A percentile compares a stretch with the other conserved stretches of the same genome.
These are phyloP conservation scores for Aricia agestis DNA, from an alignment of 1,140 invertebrate genomes.

Conservation along the genomic window DNA sequence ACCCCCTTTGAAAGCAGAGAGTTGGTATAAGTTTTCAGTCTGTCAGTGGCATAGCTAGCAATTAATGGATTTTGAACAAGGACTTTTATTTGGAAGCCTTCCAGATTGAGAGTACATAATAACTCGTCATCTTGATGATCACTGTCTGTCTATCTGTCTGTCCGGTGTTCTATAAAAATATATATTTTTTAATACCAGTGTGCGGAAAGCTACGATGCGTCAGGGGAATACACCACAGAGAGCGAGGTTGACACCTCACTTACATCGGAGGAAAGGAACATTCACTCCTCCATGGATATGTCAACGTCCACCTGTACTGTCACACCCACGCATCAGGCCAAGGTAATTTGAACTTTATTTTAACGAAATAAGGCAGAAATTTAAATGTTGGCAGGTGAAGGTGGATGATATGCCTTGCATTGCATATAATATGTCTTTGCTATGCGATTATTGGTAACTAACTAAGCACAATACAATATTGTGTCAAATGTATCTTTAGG, in stretches of 20 bases:
- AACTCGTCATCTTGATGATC: too few relatives aligned
- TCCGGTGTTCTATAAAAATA: too few relatives aligned
- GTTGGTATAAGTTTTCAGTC: too few relatives aligned
- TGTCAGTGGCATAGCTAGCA: too few relatives aligned
- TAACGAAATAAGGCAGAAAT: not conserved
- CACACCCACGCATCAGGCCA: slow-evolving; percentile 66
- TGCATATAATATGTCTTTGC: not conserved
- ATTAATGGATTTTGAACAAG: too few relatives aligned
- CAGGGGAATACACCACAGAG: slow-evolving; percentile 91
- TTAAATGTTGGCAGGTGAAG: slow-evolving; percentile 7
- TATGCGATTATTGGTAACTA: not conserved
- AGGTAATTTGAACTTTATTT: slow-evolving; percentile 41
- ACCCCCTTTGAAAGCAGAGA: too few relatives aligned
- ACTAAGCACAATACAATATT: slow-evolving; percentile 1
- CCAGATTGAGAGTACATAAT: too few relatives aligned
- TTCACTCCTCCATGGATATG: slow-evolving; percentile 70
- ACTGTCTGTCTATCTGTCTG: too few relatives aligned
- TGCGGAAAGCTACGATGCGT: slow-evolving; percentile 86
- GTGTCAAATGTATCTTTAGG: not conserved
- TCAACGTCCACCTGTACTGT: slow-evolving; percentile 69
- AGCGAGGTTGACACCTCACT: slow-evolving; percentile 83
- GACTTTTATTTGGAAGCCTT: too few relatives aligned
- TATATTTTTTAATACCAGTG: slow-evolving; percentile 37
- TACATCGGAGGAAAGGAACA: slow-evolving; percentile 81
- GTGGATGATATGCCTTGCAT: too few relatives aligned